Conservation (phyloP, 2,113 vertebrate species). For the Corydoras sp. region DNA sequence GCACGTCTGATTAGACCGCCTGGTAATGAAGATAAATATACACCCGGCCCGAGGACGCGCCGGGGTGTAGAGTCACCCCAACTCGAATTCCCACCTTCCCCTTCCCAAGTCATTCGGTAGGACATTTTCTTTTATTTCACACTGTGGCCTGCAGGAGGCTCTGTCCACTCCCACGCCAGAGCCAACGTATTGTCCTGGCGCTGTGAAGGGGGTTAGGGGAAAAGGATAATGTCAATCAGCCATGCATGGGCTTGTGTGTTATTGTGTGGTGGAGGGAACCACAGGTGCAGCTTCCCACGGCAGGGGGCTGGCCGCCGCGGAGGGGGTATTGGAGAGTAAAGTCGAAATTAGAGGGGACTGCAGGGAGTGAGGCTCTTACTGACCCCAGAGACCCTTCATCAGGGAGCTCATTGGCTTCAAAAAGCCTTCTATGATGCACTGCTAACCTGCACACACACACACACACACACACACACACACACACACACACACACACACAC, state of each 20-base stretch:
- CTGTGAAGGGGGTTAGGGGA: not conserved
- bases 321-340: slow-evolving; percentile 40
- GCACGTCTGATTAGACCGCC: slow-evolving; percentile 8
- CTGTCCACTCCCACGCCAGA: not conserved
- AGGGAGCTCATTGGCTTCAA: slow-evolving; percentile 65
- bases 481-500: not conserved
- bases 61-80: not conserved
- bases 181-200: not conserved
- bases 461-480: not conserved
- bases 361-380: slow-evolving; percentile 57
- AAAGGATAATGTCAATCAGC: slow-evolving; percentile 22
- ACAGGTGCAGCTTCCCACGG: slow-evolving; percentile 69
- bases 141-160: too few species aligned
- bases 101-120: too few species aligned
- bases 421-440: slow-evolving; percentile 38
- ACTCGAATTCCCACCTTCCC: not conserved
- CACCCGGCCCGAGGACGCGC: too few species aligned
- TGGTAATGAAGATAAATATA: slow-evolving; percentile 31
- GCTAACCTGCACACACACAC: slow-evolving; percentile 14
- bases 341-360: slow-evolving; percentile 50
- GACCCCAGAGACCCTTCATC: slow-evolving; percentile 50
- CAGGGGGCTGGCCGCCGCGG: slow-evolving; percentile 40
- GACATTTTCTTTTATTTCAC: too few species aligned
- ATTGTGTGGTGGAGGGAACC: slow-evolving; percentile 40
- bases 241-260: slow-evolving; percentile 2